Conservation (phyloP, 2,113 vertebrate species). For the Gorsachius goisagi region DNA sequence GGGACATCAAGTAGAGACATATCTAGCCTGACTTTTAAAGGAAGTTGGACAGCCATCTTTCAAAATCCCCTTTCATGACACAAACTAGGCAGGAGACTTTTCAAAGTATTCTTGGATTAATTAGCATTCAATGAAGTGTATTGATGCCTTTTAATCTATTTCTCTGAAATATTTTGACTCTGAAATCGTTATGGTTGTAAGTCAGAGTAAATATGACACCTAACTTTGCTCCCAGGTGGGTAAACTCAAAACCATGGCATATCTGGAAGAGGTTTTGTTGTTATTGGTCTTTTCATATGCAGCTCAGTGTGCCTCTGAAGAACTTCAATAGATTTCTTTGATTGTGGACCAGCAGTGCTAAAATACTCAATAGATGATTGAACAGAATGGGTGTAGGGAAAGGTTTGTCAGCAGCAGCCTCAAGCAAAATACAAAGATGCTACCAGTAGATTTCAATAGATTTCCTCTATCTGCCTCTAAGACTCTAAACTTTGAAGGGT, state of each 20-base stretch:
- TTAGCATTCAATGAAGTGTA: neutral
- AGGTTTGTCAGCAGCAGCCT: neutral
- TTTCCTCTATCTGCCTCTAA: slow-evolving; percentile 43
- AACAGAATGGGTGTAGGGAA: neutral
- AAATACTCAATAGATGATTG: slow-evolving; percentile 49
- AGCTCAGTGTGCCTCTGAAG: neutral
- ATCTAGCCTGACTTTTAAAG: neutral
- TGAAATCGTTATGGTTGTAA: neutral
- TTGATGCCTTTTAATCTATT: neutral
- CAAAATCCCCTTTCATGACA: neutral
- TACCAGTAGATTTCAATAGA: slow-evolving; percentile 14
- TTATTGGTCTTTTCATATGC: slow-evolving; percentile 5
- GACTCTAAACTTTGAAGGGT: neutral
- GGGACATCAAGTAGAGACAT: neutral
- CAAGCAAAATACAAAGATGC: slow-evolving; percentile 31
- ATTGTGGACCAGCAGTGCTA: neutral
- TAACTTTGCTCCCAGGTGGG: neutral
- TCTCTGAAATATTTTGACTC: slow-evolving; percentile 24
- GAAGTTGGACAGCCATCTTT: neutral
- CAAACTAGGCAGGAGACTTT: neutral
- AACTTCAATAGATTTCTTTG: slow-evolving; percentile 22
- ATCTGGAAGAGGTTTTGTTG: neutral
- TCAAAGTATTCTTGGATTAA: neutral
- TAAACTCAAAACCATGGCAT: neutral
- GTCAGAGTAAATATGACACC: neutral